Conservation (phyloP, 1,140 invertebrate genomes). For the Zaprionus capensis region DNA sequence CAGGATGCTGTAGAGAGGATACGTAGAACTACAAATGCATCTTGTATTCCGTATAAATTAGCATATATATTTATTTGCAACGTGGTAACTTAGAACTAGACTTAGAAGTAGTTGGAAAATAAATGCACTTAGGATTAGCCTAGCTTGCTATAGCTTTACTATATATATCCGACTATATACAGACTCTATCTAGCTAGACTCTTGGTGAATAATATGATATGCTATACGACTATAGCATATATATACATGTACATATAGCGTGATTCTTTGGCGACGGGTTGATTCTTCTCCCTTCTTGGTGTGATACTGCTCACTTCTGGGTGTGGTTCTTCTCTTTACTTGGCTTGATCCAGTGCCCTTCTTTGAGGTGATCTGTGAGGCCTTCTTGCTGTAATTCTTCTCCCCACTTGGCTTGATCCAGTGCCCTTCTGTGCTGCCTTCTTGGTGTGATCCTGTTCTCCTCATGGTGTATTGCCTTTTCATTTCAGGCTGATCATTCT, state of each 20-base stretch:
- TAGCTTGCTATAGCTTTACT: background rate
- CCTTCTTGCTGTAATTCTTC: no score
- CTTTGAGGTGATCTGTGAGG: no score
- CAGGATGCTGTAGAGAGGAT: background rate
- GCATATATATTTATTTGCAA: slow-evolving; percentile 35
- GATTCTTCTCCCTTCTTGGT: no score
- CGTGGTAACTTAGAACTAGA: background rate
- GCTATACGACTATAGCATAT: background rate
- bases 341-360: no score
- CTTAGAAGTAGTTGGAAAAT: background rate
- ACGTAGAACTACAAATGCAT: background rate
- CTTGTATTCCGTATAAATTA: slow-evolving; percentile 24
- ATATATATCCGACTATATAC: background rate
- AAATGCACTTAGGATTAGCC: slow-evolving; percentile 4
- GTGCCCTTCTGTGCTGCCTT: no score
- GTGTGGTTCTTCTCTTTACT: no score
- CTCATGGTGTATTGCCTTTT: no score
- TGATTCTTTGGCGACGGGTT: slow-evolving; percentile 60
- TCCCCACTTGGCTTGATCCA: no score
- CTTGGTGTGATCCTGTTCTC: no score
- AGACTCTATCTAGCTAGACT: background rate
- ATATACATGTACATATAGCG: slow-evolving; percentile 15
- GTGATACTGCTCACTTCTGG: no score
- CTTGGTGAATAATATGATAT: background rate
- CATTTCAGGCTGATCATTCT: no score